A percentile compares a stretch with the other conserved stretches of the same genome.
Conservation (phyloP, 1,140 invertebrate genomes). For the Macrosteles quadrilineatus region DNA sequence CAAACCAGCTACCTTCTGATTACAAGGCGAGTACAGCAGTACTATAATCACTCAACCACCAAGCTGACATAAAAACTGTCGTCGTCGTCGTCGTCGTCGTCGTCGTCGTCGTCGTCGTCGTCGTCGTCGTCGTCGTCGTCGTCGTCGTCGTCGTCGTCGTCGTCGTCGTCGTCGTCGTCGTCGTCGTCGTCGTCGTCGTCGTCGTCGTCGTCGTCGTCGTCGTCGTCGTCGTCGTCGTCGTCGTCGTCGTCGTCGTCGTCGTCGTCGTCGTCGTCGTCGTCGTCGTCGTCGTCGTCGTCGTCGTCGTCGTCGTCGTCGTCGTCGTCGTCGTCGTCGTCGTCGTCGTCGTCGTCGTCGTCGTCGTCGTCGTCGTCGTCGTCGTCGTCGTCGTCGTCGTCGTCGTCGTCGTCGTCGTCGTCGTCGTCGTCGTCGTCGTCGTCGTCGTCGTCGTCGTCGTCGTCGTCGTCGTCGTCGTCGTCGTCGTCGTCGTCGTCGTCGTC, state of each 20-base stretch:
- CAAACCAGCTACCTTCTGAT: too few relatives aligned
- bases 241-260: conserved; percentile 16
- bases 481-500: conserved; percentile 18
- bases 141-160: background rate
- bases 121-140: conserved; percentile 35
- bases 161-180: background rate
- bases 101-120: conserved; percentile 43
- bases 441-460: background rate
- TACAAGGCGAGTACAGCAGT: too few relatives aligned
- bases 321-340: conserved; percentile 33
- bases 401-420: background rate
- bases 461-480: background rate
- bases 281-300: background rate
- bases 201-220: background rate
- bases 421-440: background rate
- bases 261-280: conserved; percentile 21
- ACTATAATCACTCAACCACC: too few relatives aligned
- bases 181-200: background rate
- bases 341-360: conserved; percentile 41
- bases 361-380: conserved; percentile 43
- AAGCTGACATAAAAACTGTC: too few relatives aligned
- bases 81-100: too few relatives aligned
- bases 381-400: conserved; percentile 37
- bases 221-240: conserved; percentile 2
- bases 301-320: conserved; percentile 33